Base-by-base conservation (phyloP, 2,888 invertebrate genomes). In the Eupeodes luniger region DNA sequence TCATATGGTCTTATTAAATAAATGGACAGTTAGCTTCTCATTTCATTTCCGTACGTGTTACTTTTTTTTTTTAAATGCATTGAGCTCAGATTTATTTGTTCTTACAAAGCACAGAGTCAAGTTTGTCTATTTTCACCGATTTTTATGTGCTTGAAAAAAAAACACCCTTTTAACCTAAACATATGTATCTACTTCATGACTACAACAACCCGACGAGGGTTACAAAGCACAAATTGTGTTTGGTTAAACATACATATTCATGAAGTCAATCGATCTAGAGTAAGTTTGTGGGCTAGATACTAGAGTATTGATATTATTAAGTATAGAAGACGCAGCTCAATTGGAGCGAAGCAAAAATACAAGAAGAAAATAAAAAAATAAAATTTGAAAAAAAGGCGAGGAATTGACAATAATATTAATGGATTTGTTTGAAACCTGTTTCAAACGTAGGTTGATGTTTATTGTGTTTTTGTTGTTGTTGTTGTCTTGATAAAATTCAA, bases 381-480 rank as follows among this genome's bases (percentile, higher is more conserved):
- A 14, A 67, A 53, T 16, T 12, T 16, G 12, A 66, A 72, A 72
- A 72, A 72, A 72, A 72, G 57, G 72, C 72, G 72, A 72, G 47
- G 66, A 72, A 67, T 67, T 67, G 79, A 74, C 83, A 79, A 61
- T 67, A 67, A 69, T 59, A 55, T 62, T 47, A 49, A 70, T 81
- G 64, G 55, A 80, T 75, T 76, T 77, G 76, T 81, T 85, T 81
- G 76, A 72, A 85, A 81, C 76, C 69, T 81, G 62, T 75, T 75
- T 44, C 12, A n/a, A 72, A 72, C 72, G 59, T 72, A 47, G 72
- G 72, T n/a, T 72, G 72, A 59, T 40, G 70, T 72, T 47, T 49
- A 59, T 72, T 72, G 47, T 72, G 47, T 49, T 2, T 49, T 27
- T 57, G 36, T 40, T 16, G 19, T 27, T 57, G 36, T 40, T 16